Evolutionary conservation across 1,140 invertebrate species (phyloP).

Genomic region (Drosophila ambigua): DNA sequence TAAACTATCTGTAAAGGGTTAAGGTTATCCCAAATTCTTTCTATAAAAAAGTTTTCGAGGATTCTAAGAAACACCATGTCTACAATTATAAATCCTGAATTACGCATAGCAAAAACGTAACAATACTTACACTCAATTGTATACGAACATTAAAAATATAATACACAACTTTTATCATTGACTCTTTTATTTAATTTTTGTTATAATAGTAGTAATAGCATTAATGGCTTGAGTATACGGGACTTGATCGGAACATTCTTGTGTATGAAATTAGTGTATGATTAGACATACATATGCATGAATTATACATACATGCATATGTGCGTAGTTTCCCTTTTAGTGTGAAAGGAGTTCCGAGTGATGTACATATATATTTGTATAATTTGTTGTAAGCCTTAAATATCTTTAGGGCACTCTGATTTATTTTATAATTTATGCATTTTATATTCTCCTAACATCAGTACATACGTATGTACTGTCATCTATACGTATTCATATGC

Average conservation of each 20-base stretch:
- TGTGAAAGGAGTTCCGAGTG: constrained; percentile 10
- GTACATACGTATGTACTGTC: no score
- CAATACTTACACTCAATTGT: no score
- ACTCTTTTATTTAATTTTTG: constrained; percentile 50
- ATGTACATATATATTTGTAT: constrained; percentile 19
- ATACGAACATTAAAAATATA: background rate
- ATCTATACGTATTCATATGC: no score
- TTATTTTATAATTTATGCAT: constrained; percentile 1
- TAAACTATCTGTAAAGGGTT: no score
- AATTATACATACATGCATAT: background rate
- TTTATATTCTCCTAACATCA: no score
- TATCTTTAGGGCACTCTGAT: constrained; percentile 41
- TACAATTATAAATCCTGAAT: no score
- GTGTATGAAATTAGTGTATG: background rate
- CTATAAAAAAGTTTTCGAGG: no score
- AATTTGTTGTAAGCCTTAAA: constrained; percentile 17
- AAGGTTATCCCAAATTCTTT: no score
- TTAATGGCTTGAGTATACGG: constrained; percentile 43
- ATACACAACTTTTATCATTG: constrained; percentile 16
- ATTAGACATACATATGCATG: background rate
- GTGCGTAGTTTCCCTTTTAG: constrained; percentile 2
- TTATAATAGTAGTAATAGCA: constrained; percentile 46
- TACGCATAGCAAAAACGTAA: no score
- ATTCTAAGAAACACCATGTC: no score
- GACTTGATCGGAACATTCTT: constrained; percentile 15